phyloP scores from a whole-genome alignment of 1,140 invertebrate species.

The Protaetia brevitarsis region DNA sequence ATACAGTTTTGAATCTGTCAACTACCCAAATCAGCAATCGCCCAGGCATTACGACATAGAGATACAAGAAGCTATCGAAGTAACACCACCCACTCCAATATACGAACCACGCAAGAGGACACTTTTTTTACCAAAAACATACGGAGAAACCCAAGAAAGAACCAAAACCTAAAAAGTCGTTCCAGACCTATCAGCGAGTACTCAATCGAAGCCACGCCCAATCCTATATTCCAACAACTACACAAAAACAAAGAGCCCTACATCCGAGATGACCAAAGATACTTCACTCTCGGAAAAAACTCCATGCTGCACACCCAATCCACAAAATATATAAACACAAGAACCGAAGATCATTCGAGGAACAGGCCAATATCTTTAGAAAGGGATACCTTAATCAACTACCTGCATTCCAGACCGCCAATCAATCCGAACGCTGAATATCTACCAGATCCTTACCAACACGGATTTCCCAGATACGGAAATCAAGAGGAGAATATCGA shows the following conservation, averaged over 20 bases:
- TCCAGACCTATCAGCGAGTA: conserved; percentile 37
- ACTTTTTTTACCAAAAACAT: background rate
- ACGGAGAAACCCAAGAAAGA: conserved; percentile 24
- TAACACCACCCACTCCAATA: conserved; percentile 35
- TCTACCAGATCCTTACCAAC: conserved; percentile 43
- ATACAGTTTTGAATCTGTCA: conserved; percentile 57
- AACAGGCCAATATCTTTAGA: conserved; percentile 47
- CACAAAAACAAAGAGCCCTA: conserved; percentile 69
- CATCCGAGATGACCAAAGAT: conserved; percentile 71
- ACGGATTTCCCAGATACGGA: background rate
- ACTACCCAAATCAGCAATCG: conserved; percentile 44
- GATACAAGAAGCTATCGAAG: conserved; percentile 45
- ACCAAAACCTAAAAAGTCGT: background rate
- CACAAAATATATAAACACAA: conserved; percentile 24
- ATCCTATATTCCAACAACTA: conserved; percentile 62
- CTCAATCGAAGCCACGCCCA: conserved; percentile 54
- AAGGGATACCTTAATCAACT: conserved; percentile 63
- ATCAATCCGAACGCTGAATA: conserved; percentile 69
- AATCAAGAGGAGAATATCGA: background rate
- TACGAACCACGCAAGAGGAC: conserved; percentile 17
- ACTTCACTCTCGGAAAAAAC: conserved; percentile 74
- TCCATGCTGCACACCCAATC: conserved; percentile 53
- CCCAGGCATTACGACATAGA: conserved; percentile 59
- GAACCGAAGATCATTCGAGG: conserved; percentile 20
- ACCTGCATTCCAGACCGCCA: conserved; percentile 55